Base-by-base conservation (phyloP, 2,797 vertebrate species). In the Hoplostethus mediterraneus region DNA sequence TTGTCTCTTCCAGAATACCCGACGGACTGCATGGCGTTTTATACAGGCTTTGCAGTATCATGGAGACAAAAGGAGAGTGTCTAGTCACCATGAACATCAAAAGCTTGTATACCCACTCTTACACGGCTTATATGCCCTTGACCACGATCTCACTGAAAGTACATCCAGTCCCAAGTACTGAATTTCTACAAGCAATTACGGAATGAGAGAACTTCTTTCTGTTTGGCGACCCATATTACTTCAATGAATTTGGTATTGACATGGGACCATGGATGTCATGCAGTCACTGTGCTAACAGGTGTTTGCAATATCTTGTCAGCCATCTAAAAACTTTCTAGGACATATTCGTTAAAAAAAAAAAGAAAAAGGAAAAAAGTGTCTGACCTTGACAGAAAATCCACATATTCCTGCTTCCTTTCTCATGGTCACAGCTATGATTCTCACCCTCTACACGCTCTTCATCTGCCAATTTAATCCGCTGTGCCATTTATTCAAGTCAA, bases 311-410 rank as follows among this genome's bases (percentile, higher is more conserved):
- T 9, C 21, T 13, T 4, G 45, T 52, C 40, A 64, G 60, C 17
- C 69, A 38, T 11, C 10, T 67, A 48, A 58, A 77, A 57, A 53
- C 30, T 74, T 28, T 4, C 13, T 3, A 33, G 28, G 3, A 4
- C 1, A 6, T 57, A 49, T 49, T 67, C 70, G 54, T 40, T 55
- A 65, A 65, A 70, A 30, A 28, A 28, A 14, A 71, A 49, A 53
- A 67, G 9, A 67, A 48, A 30, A 70, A 56, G 53, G 21, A 21
- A 21, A 21, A 25, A 6, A 7, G 10, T 0, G 9, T 40, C 5
- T 59, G 71, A 77, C 61, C 79, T 68, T 70, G 40, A 68, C 12
- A 36, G 48, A 47, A 30, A 66, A 44, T 44, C 44, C 36, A 70
- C 44, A 69, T 47, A 12, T 54, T 45, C 30, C 13, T 14, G 1